Percentiles rank a stretch among this genome's conserved stretches.
Evolutionary conservation across 2,797 vertebrate genomes (phyloP).

Genomic region (Sebastes hubbsi): DNA sequence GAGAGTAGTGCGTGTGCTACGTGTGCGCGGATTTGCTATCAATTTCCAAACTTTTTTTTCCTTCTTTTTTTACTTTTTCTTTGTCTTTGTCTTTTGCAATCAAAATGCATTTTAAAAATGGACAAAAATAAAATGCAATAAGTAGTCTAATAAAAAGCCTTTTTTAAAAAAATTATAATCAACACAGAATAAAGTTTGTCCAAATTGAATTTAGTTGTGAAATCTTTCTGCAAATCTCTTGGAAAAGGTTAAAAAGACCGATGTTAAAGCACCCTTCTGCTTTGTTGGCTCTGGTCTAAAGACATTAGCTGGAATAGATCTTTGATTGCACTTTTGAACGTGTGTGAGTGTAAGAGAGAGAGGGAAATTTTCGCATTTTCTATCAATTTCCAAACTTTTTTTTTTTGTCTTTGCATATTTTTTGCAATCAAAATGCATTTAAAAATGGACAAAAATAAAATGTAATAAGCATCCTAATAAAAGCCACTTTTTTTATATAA

Average conservation of each 20-base stretch:
- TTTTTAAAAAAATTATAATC: neutral
- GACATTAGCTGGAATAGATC: conserved; percentile 55
- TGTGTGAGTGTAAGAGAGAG: neutral
- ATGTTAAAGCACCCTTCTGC: conserved; percentile 40
- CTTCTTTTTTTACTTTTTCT: too few relatives aligned
- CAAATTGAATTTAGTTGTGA: conserved; percentile 23
- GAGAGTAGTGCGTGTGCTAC: neutral
- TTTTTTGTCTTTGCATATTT: neutral
- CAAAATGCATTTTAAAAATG: neutral
- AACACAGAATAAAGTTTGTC: conserved; percentile 19
- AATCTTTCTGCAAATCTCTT: conserved; percentile 55
- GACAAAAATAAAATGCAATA: neutral
- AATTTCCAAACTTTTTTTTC: neutral
- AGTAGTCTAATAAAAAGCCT: neutral
- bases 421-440: neutral
- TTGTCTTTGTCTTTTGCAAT: neutral
- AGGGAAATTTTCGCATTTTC: neutral
- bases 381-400: conserved; percentile 1
- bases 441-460: neutral
- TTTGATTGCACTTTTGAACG: conserved; percentile 42
- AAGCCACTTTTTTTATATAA: conserved; percentile 17
- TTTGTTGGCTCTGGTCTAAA: conserved; percentile 36
- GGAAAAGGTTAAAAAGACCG: conserved; percentile 69
- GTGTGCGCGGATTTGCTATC: neutral
- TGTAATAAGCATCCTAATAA: neutral